Evolutionary conservation across 2,888 invertebrate genomes (phyloP), one percentile per base, ranked within the genome.

Genomic region (Dioctria rufipes): DNA sequence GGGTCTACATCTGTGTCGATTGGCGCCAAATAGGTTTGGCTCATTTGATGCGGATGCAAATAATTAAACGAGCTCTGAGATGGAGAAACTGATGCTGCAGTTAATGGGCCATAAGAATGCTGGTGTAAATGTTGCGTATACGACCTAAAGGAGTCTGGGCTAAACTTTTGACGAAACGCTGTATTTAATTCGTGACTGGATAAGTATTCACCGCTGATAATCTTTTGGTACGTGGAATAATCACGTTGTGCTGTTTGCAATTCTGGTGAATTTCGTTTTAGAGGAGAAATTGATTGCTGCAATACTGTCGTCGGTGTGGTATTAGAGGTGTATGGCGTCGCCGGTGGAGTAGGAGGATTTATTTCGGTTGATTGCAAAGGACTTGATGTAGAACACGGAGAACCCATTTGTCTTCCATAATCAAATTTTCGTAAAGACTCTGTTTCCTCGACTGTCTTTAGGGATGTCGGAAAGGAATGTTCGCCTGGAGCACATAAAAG

Each of bases 41-140:
- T 60, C 78, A 82, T 73, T 73, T 78, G 80, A 78, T 83, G 83
- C 69, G 84, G 80, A 81, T 84, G 84, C 84, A 87, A 85, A 84
- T 88, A 89, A 88, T 88, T 88, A 85, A 88, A 85, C 83, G 88
- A 86, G 85, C 84, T 86, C 85, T 87, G 85, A 85, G 87, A 87
- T 86, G 86, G 86, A 86, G 85, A 83, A 67, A 86, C 78, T 81
- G 81, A 83, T 58, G 83, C 65, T 49, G 83, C 85, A 84, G 4
- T 40, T 42, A 79, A 67, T 60, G 79, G 25, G 37, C 67, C 67
- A 39, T 79, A 79, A 2, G 46, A 49, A 67, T 80, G 78, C 46
- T 78, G 81, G 5, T 80, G 81, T 43, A 78, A 78, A 69, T 81
- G 78, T 71, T 78, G 78, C 58, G 81, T 37, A 40, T 81, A 79